Percentiles rank a stretch among this genome's conserved stretches.
Conservation (phyloP, 2,888 invertebrate genomes). For the Entomobrya multifasciata region DNA sequence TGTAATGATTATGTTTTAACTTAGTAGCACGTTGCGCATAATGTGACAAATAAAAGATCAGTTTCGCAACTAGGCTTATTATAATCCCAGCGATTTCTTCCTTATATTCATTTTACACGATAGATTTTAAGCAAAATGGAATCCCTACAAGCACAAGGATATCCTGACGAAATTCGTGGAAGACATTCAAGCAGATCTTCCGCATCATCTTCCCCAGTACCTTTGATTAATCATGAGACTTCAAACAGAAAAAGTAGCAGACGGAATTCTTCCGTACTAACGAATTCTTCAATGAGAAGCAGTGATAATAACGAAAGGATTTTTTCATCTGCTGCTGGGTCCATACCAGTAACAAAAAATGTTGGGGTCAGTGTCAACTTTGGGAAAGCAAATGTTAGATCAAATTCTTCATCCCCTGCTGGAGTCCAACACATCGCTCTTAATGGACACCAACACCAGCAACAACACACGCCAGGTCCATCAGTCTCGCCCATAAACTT, state of each 20-base stretch:
- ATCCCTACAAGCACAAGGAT: not conserved
- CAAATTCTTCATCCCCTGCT: constrained; percentile 67
- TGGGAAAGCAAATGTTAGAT: constrained; percentile 59
- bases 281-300: constrained; percentile 54
- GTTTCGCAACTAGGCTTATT: no score
- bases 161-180: not conserved
- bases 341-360: constrained; percentile 66
- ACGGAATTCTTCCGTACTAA: constrained; percentile 44
- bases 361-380: constrained; percentile 69
- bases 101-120: no score
- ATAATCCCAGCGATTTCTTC: no score
- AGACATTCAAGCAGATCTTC: constrained; percentile 37
- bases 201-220: constrained; percentile 38
- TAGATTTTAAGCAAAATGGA: constrained; percentile 36
- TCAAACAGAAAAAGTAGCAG: constrained; percentile 9
- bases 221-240: constrained; percentile 1
- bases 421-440: constrained; percentile 63
- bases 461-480: constrained; percentile 56
- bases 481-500: constrained; percentile 28
- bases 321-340: constrained; percentile 30
- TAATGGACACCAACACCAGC: constrained; percentile 61
- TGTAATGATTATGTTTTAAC: no score
- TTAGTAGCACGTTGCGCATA: no score
- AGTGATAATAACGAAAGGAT: constrained; percentile 5
- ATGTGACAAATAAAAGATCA: no score